phyloP scores from a whole-genome alignment of 2,888 invertebrate genomes.

The Trachelus iudaicus region DNA sequence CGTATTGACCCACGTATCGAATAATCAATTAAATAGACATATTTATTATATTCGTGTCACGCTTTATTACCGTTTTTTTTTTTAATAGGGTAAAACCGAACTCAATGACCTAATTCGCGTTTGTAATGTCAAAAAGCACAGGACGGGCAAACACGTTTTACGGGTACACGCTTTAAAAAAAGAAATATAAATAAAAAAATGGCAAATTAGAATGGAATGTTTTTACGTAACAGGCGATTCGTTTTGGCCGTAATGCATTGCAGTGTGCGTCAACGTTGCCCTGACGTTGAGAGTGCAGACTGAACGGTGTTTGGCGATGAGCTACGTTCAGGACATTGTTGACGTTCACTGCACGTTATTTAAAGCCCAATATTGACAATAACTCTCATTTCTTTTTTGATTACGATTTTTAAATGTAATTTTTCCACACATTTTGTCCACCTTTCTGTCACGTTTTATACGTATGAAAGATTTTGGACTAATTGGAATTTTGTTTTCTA shows the following conservation, averaged over 20 bases:
- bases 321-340: too few relatives aligned
- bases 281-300: too few relatives aligned
- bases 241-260: not conserved
- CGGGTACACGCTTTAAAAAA: not conserved
- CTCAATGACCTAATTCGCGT: too few relatives aligned
- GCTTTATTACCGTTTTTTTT: too few relatives aligned
- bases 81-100: too few relatives aligned
- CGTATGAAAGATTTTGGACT: not conserved
- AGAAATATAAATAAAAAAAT: not conserved
- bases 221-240: not conserved
- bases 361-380: not conserved
- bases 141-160: not conserved
- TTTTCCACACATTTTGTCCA: not conserved
- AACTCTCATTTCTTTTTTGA: not conserved
- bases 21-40: too few relatives aligned
- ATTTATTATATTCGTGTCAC: too few relatives aligned
- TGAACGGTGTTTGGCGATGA: too few relatives aligned
- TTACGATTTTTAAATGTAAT: not conserved
- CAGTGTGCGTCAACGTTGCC: not conserved
- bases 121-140: not conserved
- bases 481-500: not conserved
- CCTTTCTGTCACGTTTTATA: not conserved
- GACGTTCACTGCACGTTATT: not conserved
- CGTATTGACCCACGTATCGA: too few relatives aligned
- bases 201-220: not conserved